Base-by-base conservation (phyloP, 2,113 vertebrate genomes). In the Ceyx melanurus region DNA sequence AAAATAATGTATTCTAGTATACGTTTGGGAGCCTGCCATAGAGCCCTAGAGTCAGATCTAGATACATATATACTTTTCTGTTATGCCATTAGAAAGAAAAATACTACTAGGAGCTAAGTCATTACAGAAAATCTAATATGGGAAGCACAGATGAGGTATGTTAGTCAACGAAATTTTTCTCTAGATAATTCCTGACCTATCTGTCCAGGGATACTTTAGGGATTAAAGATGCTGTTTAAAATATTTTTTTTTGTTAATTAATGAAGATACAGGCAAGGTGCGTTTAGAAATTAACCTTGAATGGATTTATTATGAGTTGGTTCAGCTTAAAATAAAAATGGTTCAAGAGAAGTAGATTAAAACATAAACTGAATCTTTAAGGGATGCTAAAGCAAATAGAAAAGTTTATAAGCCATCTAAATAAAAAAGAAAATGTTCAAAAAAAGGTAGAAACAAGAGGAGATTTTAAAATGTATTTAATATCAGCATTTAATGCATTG, bases 91-190 rank as follows among this genome's bases (percentile, higher is more conserved):
- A 84, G 73, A 67, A 92, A 81, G 22, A 94, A 65, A 78, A 92
- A 86, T 84, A 56, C 51, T 74, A 78, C 57, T 81, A 86, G 61
- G 31, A 92, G 53, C 43, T 64, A 75, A 90, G 35, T 89, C 73
- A 87, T 86, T 89, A 75, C 45, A 82, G 74, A 92, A 93, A 95
- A 94, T 90, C 65, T 94, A 93, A 86, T 92, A 78, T 61, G 11
- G 40, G 68, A 90, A 29, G 35, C 60, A 71, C 61, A 89, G 73
- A 90, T 86, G 84, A 95, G 66, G 45, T 65, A 78, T 75, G 48
- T 81, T 84, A 81, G 20, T 54, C 65, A 82, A 78, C 86, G 90
- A 86, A 75, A 78, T 18, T 84, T 90, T 92, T 89, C 60, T 77
- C 60, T 31, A 62, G 60, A 77, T 86, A 92, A 90, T 93, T 60